Conservation (phyloP, 2,797 vertebrate genomes). For the Poecilia wingei region DNA sequence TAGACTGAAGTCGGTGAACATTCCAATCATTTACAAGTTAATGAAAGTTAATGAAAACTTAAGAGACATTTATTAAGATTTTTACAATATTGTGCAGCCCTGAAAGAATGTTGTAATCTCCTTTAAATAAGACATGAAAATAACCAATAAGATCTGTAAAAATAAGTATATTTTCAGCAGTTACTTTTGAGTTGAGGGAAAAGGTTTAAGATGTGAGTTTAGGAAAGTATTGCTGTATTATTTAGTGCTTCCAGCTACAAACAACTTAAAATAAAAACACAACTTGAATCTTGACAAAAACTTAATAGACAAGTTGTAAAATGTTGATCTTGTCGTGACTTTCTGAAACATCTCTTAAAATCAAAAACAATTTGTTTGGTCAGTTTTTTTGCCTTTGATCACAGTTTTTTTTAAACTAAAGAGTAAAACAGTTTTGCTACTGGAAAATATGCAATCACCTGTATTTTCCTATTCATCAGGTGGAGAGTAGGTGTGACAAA, state of each 20-base stretch:
- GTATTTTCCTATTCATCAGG: constrained; percentile 64
- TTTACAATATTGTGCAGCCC: neutral
- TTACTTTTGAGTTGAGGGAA: neutral
- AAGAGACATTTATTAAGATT: no score
- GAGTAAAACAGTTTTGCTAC: constrained; percentile 44
- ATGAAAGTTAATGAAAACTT: neutral
- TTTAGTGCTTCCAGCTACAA: neutral
- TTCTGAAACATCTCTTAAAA: neutral
- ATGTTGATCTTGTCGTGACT: neutral
- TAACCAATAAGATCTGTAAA: neutral
- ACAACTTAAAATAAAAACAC: neutral
- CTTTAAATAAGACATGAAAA: neutral
- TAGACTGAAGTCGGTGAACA: neutral
- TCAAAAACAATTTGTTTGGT: neutral
- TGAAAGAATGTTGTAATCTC: neutral
- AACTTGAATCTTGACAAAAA: neutral
- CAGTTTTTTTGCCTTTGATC: constrained; percentile 8
- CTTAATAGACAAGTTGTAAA: neutral
- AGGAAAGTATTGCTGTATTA: neutral
- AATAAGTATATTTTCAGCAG: neutral
- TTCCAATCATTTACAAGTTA: neutral
- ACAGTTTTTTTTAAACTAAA: constrained; percentile 9
- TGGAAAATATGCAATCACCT: constrained; percentile 67
- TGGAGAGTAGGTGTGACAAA: constrained; percentile 47
- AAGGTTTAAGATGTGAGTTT: neutral